Evolutionary conservation across 2,888 invertebrate genomes (phyloP).

Genomic region (Fragum whitleyi): DNA sequence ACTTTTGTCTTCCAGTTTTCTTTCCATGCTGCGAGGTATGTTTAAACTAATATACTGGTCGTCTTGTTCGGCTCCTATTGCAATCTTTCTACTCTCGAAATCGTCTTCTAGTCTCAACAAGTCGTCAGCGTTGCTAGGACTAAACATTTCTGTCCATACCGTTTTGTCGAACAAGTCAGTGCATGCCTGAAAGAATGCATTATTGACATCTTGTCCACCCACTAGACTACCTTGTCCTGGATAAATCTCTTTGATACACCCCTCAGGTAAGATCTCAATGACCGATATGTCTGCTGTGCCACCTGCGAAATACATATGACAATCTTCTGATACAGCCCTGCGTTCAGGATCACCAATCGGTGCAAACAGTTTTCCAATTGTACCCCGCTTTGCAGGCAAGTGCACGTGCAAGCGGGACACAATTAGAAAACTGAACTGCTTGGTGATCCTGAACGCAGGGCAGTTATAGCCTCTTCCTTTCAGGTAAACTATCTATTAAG

Average conservation of each 20-base stretch:
- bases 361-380: no score
- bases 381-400: no score
- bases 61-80: slow-evolving; percentile 4
- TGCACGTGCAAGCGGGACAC: no score
- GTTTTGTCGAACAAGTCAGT: slow-evolving; percentile 14
- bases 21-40: background rate
- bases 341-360: no score
- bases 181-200: slow-evolving; percentile 31
- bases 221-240: slow-evolving; percentile 26
- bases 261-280: slow-evolving; percentile 36
- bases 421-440: no score
- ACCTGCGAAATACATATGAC: slow-evolving; percentile 36
- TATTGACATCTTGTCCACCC: slow-evolving; percentile 38
- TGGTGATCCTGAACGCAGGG: no score
- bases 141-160: slow-evolving; percentile 19
- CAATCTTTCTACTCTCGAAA: slow-evolving; percentile 47
- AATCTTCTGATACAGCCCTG: no score
- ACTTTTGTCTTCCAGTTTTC: background rate
- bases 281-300: slow-evolving; percentile 54
- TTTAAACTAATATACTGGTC: background rate
- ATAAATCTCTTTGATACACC: slow-evolving; percentile 36
- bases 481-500: no score
- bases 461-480: no score
- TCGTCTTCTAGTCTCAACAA: slow-evolving; percentile 23
- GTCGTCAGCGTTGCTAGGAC: slow-evolving; percentile 4